Base-by-base conservation (phyloP, 2,113 vertebrate genomes). In the Hirundichthys speculiger region DNA sequence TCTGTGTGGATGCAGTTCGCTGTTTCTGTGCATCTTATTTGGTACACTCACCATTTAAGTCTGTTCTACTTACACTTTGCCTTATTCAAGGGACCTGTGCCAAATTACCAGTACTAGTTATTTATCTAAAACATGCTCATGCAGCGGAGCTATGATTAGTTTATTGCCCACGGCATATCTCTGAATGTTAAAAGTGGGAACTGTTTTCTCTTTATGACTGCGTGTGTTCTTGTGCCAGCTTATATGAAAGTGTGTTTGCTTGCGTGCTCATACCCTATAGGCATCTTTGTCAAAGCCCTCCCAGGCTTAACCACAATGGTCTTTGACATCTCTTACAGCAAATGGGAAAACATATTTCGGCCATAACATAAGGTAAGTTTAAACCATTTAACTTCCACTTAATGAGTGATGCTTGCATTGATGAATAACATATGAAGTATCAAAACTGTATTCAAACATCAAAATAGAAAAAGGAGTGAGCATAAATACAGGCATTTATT, bases 401-500 rank as follows among this genome's bases (percentile, higher is more conserved):
- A 63, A 88, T 89, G 87, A 88, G 88, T 90, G 85, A 89, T 87
- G 83, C 80, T 73, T 21, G 66, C 74, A 67, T 86, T 86, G 81
- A 89, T 90, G 76, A 92, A 91, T 90, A 90, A 90, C 85, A 89
- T 76, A 91, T 89, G 77, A 75, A 30, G 60, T 68, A 58, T 89
- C 76, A 91, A 86, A 92, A 89, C 92, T 91, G 88, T 86, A 92
- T 89, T 88, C 70, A 70, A 79, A 86, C 67, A 77, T 56, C 69
- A 74, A 77, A 69, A 69, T 69, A 45, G 45, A 57, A 72, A 58
- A 63, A 66, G 38, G 34, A 54, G 27, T 39, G 43, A 74, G 64
- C 51, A 55, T 48, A 41, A 61, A 65, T 53, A 73, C 42, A 20
- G 12, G 13, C 53, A 45, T 46, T 54, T 56, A 34, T 78, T 51